A percentile compares a stretch with the other conserved stretches of the same genome.
phyloP scores from a whole-genome alignment of 2,888 invertebrate genomes.

The Papilio protenor region DNA sequence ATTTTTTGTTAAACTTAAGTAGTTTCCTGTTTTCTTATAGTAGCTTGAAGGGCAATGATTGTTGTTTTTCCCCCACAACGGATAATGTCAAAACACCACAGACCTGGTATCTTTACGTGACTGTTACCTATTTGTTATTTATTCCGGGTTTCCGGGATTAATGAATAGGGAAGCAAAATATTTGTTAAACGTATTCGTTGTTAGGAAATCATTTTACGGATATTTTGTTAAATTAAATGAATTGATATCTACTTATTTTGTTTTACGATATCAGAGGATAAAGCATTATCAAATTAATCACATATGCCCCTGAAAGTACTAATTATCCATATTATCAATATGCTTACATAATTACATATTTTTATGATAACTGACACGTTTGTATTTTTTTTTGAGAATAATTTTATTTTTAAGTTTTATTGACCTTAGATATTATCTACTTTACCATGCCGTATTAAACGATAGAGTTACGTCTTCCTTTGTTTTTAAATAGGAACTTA shows the following conservation, averaged over 20 bases:
- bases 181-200: not conserved
- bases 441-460: not conserved
- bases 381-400: not conserved
- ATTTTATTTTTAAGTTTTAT: not conserved
- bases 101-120: not conserved
- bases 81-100: not conserved
- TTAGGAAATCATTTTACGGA: slow-evolving; percentile 27
- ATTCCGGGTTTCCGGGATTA: not conserved
- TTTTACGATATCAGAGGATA: slow-evolving; percentile 25
- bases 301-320: slow-evolving; percentile 25
- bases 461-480: too few relatives aligned
- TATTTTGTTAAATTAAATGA: not conserved
- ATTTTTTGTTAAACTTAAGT: not conserved
- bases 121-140: not conserved
- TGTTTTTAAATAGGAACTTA: too few relatives aligned
- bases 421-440: not conserved
- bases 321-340: slow-evolving; percentile 30
- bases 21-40: not conserved
- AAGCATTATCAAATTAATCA: slow-evolving; percentile 33
- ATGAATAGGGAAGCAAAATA: not conserved
- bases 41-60: not conserved
- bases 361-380: slow-evolving; percentile 14
- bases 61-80: not conserved
- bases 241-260: slow-evolving; percentile 19
- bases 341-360: slow-evolving; percentile 5